A percentile compares a stretch with the other conserved stretches of the same genome.
phyloP scores from a whole-genome alignment of 2,888 invertebrate genomes.

The Bellardia bayeri region DNA sequence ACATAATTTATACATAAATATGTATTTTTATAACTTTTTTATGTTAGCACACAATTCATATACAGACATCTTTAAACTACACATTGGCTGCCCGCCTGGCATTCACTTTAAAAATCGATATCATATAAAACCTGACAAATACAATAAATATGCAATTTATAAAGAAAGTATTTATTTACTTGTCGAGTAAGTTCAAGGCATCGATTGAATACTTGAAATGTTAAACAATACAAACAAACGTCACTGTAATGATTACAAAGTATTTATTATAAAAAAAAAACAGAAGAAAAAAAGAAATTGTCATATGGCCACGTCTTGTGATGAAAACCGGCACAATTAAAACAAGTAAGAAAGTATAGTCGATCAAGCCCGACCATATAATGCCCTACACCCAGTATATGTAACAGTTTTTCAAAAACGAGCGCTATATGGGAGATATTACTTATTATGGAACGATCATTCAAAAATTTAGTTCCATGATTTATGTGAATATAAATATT shows the following conservation, averaged over 20 bases:
- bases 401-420: too few relatives aligned
- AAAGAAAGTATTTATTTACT: conserved; percentile 34
- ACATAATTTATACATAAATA: conserved; percentile 3
- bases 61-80: not conserved
- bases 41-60: too few relatives aligned
- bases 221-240: not conserved
- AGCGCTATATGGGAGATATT: too few relatives aligned
- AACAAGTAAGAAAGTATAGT: too few relatives aligned
- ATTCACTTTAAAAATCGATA: conserved; percentile 12
- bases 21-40: not conserved
- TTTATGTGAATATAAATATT: too few relatives aligned
- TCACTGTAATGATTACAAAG: not conserved
- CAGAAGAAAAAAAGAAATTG: not conserved
- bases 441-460: too few relatives aligned
- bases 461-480: too few relatives aligned
- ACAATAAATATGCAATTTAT: conserved; percentile 46
- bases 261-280: not conserved
- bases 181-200: not conserved
- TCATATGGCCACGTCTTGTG: not conserved
- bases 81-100: not conserved
- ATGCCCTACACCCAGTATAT: too few relatives aligned
- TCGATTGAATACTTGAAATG: not conserved
- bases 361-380: too few relatives aligned
- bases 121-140: conserved; percentile 30
- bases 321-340: not conserved